These are phyloP conservation scores for Ameiurus melas DNA, from an alignment of 2,113 vertebrate genomes.

Conservation along the genomic window DNA sequence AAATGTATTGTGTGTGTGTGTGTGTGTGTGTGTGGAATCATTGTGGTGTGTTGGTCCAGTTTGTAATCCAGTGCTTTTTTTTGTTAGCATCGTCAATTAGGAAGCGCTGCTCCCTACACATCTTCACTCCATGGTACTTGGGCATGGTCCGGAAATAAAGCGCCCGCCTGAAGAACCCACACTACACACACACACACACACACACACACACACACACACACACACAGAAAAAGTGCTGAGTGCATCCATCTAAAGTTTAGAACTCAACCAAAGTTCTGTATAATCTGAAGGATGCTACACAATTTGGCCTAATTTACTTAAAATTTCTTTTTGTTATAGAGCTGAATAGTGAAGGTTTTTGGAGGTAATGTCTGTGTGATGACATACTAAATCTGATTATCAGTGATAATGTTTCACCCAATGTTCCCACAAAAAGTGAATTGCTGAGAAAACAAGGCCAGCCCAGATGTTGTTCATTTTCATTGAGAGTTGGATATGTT, in stretches of 20 bases:
- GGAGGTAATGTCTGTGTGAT: neutral
- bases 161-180: slow-evolving; percentile 88
- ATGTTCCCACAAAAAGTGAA: neutral
- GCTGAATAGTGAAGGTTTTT: slow-evolving; percentile 1
- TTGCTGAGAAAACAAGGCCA: neutral
- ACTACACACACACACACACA: slow-evolving; percentile 66
- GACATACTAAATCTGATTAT: neutral
- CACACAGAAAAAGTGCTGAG: slow-evolving; percentile 6
- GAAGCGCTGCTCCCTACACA: slow-evolving; percentile 83
- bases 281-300: neutral
- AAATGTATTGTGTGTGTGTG: slow-evolving; percentile 1
- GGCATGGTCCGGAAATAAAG: slow-evolving; percentile 88
- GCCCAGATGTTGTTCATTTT: neutral
- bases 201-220: neutral
- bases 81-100: slow-evolving; percentile 72
- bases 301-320: neutral
- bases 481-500: neutral
- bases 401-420: neutral
- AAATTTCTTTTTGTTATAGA: neutral
- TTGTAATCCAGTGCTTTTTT: slow-evolving; percentile 91
- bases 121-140: slow-evolving; percentile 88
- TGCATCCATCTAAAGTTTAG: neutral
- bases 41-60: slow-evolving; percentile 84
- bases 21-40: slow-evolving; percentile 45
- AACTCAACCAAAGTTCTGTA: neutral